Evolutionary conservation across 2,113 vertebrate genomes (phyloP), one percentile per base, ranked within the genome.

Genomic region (Micronycteris hirsuta): DNA sequence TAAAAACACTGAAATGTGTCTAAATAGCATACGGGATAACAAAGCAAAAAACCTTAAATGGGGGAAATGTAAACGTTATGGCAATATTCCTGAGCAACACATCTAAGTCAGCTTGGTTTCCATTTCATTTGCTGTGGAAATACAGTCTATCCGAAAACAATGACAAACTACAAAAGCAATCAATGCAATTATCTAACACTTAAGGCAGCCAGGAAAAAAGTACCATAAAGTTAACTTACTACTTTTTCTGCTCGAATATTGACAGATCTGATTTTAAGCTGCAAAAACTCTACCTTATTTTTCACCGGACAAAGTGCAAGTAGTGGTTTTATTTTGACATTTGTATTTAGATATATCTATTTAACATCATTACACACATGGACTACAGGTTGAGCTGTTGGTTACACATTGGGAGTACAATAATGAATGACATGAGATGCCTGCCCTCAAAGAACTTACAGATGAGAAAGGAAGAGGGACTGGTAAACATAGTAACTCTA

Each of bases 101-200:
- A 12, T 31, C 13, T 43, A 80, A 36, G 54, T 74, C 73, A 47
- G 36, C 70, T 49, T n/a, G 16, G 52, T 76, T n/a, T 91, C 26
- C 54, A 65, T 56, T 89, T 86, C 28, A 63, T 82, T 94, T 86
- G 20, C 68, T 61, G 80, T 94, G 67, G 45, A 96, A 76, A 94
- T 83, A 61, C 22, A 76, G 58, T 52, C 71, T 86, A 41, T 28
- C 24, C 54, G 54, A 63, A 74, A 94, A 91, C 33, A 91, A n/a
- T 4, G 14, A 77, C 76, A 61, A 82, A n/a, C 74, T 61, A 76
- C 49, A 76, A 73, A 82, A 67, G 24, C 41, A n/a, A 85, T 70
- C 56, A 47, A 14, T 11, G 11, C 43, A 81, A 33, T 52, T 54
- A 95, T 87, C 65, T 67, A 65, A 88, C 65, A 70, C 9, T 49